Evolutionary conservation across 2,888 invertebrate genomes (phyloP).

Genomic region (Volucella bombylans): DNA sequence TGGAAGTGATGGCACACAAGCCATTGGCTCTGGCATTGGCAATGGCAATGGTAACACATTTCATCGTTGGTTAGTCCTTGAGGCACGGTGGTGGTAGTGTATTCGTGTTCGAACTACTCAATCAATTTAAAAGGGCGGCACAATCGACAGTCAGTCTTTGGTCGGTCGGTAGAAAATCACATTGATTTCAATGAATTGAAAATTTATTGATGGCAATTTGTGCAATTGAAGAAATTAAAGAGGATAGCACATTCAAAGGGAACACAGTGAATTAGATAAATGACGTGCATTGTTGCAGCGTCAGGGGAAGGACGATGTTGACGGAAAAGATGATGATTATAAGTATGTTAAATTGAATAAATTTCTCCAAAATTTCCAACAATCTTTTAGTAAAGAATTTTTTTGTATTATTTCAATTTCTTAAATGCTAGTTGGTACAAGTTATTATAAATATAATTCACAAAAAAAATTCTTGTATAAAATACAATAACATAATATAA

Average conservation of each 20-base stretch:
- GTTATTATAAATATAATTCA: no score
- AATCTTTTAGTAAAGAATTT: no score
- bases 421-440: no score
- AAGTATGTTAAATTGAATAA: background rate
- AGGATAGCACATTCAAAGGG: background rate
- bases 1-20: background rate
- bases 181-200: slow-evolving; percentile 51
- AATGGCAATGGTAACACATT: slow-evolving; percentile 9
- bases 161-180: slow-evolving; percentile 24
- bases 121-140: slow-evolving; percentile 32
- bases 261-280: background rate
- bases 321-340: background rate
- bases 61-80: slow-evolving; percentile 15
- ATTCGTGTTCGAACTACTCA: slow-evolving; percentile 8
- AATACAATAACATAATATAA: no score
- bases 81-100: background rate
- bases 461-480: no score
- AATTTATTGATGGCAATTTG: slow-evolving; percentile 58
- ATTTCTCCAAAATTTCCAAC: background rate
- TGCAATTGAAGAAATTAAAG: slow-evolving; percentile 30
- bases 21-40: background rate
- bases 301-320: background rate
- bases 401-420: no score
- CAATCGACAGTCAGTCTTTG: background rate
- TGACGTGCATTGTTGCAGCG: slow-evolving; percentile 20